These are phyloP conservation scores for Lepidurus packardi DNA, from an alignment of 1,140 invertebrate species.

Conservation along the genomic window DNA sequence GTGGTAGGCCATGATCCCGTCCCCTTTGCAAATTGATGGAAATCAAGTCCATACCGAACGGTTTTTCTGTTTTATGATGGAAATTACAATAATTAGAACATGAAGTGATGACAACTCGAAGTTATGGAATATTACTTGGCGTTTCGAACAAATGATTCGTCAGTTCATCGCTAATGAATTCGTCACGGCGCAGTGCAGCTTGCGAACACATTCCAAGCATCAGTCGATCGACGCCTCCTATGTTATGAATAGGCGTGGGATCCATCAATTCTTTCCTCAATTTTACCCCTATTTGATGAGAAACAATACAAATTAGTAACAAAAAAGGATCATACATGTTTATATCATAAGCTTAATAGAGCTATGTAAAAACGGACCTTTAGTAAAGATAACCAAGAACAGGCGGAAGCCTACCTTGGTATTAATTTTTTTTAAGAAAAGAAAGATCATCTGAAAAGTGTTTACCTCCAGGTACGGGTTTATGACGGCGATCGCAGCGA, in stretches of 20 bases:
- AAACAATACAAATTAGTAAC: conserved; percentile 11
- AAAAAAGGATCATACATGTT: neutral
- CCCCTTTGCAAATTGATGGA: conserved; percentile 59
- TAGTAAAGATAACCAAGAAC: neutral
- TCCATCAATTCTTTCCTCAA: conserved; percentile 69
- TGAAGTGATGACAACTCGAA: neutral
- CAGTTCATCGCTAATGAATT: conserved; percentile 72
- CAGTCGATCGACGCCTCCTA: conserved; percentile 70
- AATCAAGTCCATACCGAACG: conserved; percentile 51
- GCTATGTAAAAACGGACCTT: no score
- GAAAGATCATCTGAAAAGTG: neutral
- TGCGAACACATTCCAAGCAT: conserved; percentile 67
- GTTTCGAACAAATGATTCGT: conserved; percentile 84
- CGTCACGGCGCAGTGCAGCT: conserved; percentile 68
- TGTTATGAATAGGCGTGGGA: conserved; percentile 50
- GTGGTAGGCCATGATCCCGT: conserved; percentile 79
- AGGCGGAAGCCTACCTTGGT: neutral
- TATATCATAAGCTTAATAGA: neutral
- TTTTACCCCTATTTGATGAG: conserved; percentile 57
- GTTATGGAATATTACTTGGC: conserved; percentile 42
- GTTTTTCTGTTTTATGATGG: conserved; percentile 32
- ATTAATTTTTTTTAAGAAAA: neutral
- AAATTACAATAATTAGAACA: conserved; percentile 27
- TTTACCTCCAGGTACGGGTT: conserved; percentile 31
- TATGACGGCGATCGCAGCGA: conserved; percentile 42